Conservation (phyloP, 2,888 invertebrate species). For the Drosophila meridionalis region DNA sequence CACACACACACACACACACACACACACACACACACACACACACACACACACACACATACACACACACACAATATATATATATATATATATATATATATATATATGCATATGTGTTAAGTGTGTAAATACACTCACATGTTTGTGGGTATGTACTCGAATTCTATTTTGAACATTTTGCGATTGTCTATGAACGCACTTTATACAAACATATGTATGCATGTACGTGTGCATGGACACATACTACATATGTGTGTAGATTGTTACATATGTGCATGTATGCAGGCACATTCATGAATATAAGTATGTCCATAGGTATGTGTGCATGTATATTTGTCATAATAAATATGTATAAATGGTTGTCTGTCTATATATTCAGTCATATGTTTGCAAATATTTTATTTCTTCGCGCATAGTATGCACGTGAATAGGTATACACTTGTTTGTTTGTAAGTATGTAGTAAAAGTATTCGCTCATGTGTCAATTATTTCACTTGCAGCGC, state of each 20-base stretch:
- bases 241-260: neutral
- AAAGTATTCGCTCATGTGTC: constrained; percentile 41
- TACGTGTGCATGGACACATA: neutral
- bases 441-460: constrained; percentile 6
- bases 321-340: neutral
- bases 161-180: constrained; percentile 34
- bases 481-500: constrained; percentile 50
- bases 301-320: neutral
- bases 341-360: neutral
- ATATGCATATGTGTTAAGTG: neutral
- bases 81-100: neutral
- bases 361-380: constrained; percentile 12
- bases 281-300: neutral
- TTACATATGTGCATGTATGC: neutral
- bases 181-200: constrained; percentile 17
- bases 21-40: neutral
- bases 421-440: constrained; percentile 5
- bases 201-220: neutral
- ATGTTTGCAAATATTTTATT: neutral
- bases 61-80: neutral
- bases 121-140: neutral
- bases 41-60: too few relatives aligned
- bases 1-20: too few relatives aligned
- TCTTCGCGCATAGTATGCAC: constrained; percentile 6
- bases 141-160: constrained; percentile 21